Conservation (phyloP, 2,797 vertebrate species). For the Hydrophis major region DNA sequence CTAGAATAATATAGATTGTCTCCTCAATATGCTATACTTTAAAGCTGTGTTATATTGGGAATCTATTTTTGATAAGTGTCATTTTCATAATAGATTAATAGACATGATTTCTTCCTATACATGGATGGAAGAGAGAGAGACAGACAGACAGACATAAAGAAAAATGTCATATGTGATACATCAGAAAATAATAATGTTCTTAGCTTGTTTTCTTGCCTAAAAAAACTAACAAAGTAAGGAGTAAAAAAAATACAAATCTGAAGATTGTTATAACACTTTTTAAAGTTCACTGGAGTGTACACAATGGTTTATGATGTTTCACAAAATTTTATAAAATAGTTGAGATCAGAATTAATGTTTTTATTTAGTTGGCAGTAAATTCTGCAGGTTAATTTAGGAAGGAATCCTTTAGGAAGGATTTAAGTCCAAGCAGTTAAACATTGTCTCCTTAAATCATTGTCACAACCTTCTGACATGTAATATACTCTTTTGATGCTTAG, state of each 20-base stretch:
- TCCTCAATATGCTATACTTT: background rate
- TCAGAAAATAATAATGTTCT: background rate
- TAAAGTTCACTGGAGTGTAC: constrained; percentile 31
- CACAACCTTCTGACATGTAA: constrained; percentile 39
- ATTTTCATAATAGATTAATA: background rate
- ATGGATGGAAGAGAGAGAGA: background rate
- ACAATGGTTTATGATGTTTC: constrained; percentile 50
- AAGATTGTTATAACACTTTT: constrained; percentile 32
- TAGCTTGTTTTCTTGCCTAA: background rate
- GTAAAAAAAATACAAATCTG: constrained; percentile 13
- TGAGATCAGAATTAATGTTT: constrained; percentile 59
- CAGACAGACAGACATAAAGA: background rate
- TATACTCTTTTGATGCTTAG: constrained; percentile 56
- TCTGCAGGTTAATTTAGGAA: constrained; percentile 53
- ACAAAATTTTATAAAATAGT: constrained; percentile 54
- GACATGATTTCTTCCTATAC: background rate
- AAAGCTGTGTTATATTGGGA: background rate
- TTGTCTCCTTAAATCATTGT: constrained; percentile 58
- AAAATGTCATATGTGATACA: background rate
- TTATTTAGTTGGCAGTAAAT: constrained; percentile 62
- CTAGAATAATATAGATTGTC: background rate
- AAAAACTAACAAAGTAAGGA: background rate
- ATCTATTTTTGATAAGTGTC: too few relatives aligned
- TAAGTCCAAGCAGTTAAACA: constrained; percentile 58
- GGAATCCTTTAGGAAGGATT: constrained; percentile 47